A percentile compares a stretch with the other conserved stretches of the same genome.
phyloP scores from a whole-genome alignment of 2,797 vertebrate genomes.

The Xenentodon cancila region DNA sequence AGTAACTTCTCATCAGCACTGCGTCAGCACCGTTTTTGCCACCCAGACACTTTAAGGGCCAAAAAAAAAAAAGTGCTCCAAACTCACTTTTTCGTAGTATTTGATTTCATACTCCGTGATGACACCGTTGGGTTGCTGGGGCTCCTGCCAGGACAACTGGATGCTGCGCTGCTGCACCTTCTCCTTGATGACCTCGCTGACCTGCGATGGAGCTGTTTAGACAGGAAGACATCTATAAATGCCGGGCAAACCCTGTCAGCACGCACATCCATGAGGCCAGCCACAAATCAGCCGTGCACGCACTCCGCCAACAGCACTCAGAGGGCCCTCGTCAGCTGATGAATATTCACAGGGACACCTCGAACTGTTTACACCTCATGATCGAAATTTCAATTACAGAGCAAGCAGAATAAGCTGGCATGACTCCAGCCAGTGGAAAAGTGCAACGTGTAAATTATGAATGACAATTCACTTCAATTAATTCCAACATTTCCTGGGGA shows the following conservation, averaged over 20 bases:
- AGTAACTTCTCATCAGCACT: too few relatives aligned
- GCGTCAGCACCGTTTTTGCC: too few relatives aligned
- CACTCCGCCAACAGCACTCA: conserved; percentile 76
- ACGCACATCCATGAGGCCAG: conserved; percentile 41
- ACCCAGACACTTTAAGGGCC: too few relatives aligned
- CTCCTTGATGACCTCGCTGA: conserved; percentile 97
- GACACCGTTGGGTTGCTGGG: conserved; percentile 97
- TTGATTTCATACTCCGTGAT: conserved; percentile 99
- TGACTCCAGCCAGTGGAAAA: conserved; percentile 79
- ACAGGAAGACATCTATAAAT: conserved; percentile 72
- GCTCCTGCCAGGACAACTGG: conserved; percentile 98
- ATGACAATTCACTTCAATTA: conserved; percentile 87
- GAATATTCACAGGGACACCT: conserved; percentile 87
- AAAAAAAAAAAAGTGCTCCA: background rate
- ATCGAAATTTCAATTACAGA: conserved; percentile 89
- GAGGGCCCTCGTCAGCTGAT: conserved; percentile 74
- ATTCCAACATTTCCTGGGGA: conserved; percentile 83
- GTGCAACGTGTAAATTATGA: conserved; percentile 79
- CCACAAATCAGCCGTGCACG: conserved; percentile 67
- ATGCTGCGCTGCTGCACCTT: conserved; percentile 93
- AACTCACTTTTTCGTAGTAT: conserved; percentile 98
- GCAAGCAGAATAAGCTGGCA: conserved; percentile 80
- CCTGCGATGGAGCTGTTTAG: conserved; percentile 95
- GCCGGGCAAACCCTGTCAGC: conserved; percentile 20
- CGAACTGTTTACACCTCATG: conserved; percentile 87